Conservation (phyloP, 2,797 vertebrate genomes). For the Melanotaenia pygmaea region DNA sequence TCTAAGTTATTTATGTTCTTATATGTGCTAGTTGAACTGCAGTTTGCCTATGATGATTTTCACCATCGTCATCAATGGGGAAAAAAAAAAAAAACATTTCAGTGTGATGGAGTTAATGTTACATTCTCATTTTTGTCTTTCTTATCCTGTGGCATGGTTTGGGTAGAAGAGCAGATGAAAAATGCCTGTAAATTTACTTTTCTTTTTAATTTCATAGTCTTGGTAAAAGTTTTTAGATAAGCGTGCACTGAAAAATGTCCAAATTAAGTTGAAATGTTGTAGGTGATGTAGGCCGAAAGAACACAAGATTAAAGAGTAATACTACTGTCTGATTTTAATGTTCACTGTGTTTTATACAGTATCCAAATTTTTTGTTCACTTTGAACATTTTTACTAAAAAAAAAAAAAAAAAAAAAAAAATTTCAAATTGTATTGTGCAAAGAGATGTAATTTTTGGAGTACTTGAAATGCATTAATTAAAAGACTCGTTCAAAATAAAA, state of each 20-base stretch:
- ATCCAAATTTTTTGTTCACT: constrained; percentile 97
- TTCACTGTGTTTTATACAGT: constrained; percentile 99
- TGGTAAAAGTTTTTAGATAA: constrained; percentile 92
- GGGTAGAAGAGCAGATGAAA: constrained; percentile 81
- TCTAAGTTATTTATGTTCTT: constrained; percentile 80
- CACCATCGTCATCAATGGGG: constrained; percentile 86
- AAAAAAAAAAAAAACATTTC: constrained; percentile 79
- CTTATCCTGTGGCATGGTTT: constrained; percentile 94
- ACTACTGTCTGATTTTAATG: constrained; percentile 99
- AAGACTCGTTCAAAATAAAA: constrained; percentile 94
- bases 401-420: constrained; percentile 76
- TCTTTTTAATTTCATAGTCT: constrained; percentile 90
- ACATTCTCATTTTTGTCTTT: constrained; percentile 83
- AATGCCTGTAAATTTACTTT: constrained; percentile 86
- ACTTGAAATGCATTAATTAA: constrained; percentile 99
- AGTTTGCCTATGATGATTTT: constrained; percentile 87
- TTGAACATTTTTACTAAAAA: constrained; percentile 99
- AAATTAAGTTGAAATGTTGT: constrained; percentile 94
- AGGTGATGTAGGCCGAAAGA: constrained; percentile 87
- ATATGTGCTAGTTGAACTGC: constrained; percentile 89
- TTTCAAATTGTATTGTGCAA: constrained; percentile 98
- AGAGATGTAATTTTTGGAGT: constrained; percentile 99
- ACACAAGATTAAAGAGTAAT: constrained; percentile 90
- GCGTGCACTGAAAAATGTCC: constrained; percentile 96
- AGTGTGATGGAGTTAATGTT: constrained; percentile 87